Evolutionary conservation across 2,113 vertebrate genomes (phyloP).

Genomic region (Beaufortia kweichowensis): DNA sequence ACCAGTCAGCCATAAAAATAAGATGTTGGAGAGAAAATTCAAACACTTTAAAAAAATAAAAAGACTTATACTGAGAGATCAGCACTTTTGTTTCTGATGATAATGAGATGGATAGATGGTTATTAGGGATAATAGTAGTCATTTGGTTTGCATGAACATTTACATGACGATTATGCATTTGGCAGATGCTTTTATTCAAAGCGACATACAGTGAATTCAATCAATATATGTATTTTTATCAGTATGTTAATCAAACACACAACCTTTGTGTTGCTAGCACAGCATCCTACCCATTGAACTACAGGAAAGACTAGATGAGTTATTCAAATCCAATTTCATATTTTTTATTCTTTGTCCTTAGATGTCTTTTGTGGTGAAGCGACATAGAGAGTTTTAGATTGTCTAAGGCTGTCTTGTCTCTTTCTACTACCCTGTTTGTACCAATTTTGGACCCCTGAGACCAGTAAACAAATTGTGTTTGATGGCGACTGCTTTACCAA

Average conservation of each 20-base stretch:
- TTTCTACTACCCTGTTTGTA: constrained; percentile 55
- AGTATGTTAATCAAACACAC: too few relatives aligned
- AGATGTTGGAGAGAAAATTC: background rate
- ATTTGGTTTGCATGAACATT: too few relatives aligned
- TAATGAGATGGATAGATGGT: background rate
- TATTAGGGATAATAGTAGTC: too few relatives aligned
- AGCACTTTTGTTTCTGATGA: background rate
- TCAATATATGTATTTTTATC: too few relatives aligned
- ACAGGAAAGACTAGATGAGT: constrained; percentile 41
- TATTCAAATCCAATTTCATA: constrained; percentile 62
- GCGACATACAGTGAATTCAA: too few relatives aligned
- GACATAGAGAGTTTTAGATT: too few relatives aligned
- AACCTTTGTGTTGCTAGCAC: too few relatives aligned
- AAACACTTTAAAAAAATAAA: too few relatives aligned
- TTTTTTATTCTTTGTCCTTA: constrained; percentile 63
- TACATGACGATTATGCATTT: too few relatives aligned
- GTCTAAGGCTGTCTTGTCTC: constrained; percentile 69
- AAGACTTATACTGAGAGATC: background rate
- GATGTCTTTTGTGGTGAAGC: constrained; percentile 58
- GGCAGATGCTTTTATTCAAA: too few relatives aligned
- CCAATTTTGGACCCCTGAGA: constrained; percentile 70
- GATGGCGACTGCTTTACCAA: constrained; percentile 67
- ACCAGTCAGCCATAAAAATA: constrained; percentile 41
- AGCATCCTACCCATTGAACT: too few relatives aligned
- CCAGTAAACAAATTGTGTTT: constrained; percentile 68